Percentiles rank a stretch among this genome's conserved stretches.
phyloP scores from a whole-genome alignment of 2,113 vertebrate genomes.

The Ramphastos sulfuratus region DNA sequence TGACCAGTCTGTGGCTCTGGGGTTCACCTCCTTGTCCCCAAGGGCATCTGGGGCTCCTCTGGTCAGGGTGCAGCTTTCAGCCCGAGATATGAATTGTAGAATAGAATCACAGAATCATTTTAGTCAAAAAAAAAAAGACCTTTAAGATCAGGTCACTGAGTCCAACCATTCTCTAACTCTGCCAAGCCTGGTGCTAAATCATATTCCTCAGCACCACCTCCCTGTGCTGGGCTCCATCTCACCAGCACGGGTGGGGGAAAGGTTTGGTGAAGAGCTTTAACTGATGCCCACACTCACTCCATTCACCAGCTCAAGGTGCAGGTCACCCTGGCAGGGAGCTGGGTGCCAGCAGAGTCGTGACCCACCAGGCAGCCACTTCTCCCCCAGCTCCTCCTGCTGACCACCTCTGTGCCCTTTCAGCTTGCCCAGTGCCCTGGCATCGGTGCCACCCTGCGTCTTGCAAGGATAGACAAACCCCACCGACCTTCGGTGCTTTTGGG shows the following conservation, averaged over 20 bases:
- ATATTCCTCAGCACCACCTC: no score
- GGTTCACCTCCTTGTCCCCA: rapidly evolving
- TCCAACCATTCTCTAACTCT: no score
- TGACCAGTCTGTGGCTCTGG: neutral
- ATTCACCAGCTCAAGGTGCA: rapidly evolving
- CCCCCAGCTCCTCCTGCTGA: rapidly evolving
- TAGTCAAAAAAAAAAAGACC: no score
- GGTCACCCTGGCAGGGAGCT: neutral
- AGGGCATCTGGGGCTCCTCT: rapidly evolving
- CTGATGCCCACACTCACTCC: rapidly evolving
- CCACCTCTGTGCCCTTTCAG: neutral
- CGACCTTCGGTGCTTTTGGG: rapidly evolving
- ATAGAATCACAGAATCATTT: no score
- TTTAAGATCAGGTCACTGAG: no score
- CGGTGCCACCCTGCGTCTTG: neutral
- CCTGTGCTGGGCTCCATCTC: neutral
- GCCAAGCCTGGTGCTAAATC: no score
- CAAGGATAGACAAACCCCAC: neutral
- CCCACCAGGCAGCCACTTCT: neutral
- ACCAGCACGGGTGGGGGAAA: rapidly evolving
- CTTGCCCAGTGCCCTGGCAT: neutral
- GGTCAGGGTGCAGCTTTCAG: rapidly evolving
- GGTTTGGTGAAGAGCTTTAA: neutral
- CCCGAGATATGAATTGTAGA: neutral
- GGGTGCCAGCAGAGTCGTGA: neutral